phyloP scores from a whole-genome alignment of 1,140 invertebrate species.

The Ceratitis capitata region DNA sequence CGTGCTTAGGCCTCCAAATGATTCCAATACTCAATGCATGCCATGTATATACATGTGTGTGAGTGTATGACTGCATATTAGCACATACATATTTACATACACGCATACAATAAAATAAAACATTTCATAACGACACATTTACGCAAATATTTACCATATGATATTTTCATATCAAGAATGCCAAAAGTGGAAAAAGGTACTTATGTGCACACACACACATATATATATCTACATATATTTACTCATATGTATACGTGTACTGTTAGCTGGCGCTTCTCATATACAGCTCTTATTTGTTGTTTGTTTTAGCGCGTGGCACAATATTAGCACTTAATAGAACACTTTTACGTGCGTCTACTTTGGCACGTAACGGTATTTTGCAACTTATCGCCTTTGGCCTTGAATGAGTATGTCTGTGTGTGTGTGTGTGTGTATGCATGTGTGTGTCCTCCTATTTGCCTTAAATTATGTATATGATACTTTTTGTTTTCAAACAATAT shows the following conservation, averaged over 20 bases:
- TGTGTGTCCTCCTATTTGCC: neutral
- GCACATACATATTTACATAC: neutral
- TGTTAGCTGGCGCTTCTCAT: too few species aligned
- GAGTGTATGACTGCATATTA: neutral
- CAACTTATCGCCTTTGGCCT: slow-evolving; percentile 31
- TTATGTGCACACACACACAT: too few species aligned
- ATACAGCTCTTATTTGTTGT: neutral
- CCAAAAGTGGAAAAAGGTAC: too few species aligned
- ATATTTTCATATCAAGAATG: neutral
- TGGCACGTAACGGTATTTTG: slow-evolving; percentile 32
- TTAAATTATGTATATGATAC: neutral
- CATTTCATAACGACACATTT: neutral
- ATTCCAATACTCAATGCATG: neutral
- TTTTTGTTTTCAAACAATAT: neutral
- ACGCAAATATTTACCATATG: neutral
- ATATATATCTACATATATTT: neutral
- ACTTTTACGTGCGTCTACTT: neutral
- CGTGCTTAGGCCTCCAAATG: slow-evolving; percentile 15
- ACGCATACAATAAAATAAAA: too few species aligned
- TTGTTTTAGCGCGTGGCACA: neutral
- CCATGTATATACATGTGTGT: neutral
- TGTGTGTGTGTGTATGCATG: neutral
- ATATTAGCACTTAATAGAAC: slow-evolving; percentile 37
- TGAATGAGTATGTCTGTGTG: neutral
- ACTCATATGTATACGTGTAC: neutral